Conservation (phyloP, 1,140 invertebrate genomes). For the Drosophila malerkotliana region DNA sequence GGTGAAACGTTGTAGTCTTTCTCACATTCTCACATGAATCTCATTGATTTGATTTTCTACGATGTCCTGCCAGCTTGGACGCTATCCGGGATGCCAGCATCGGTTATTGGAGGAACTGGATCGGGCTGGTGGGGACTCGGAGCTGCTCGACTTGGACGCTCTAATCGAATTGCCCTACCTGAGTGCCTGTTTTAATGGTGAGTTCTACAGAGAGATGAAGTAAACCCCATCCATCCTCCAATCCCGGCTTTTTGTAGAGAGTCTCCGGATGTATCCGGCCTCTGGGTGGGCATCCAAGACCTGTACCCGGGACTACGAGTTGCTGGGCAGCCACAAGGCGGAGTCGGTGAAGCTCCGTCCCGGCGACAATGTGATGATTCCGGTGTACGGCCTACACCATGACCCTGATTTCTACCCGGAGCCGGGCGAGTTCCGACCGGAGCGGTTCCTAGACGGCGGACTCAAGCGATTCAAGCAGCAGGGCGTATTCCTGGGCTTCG, state of each 20-base stretch:
- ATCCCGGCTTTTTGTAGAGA: conserved; percentile 74
- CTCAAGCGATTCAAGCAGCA: conserved; percentile 80
- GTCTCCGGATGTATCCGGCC: conserved; percentile 85
- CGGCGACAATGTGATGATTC: conserved; percentile 85
- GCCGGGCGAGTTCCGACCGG: conserved; percentile 87
- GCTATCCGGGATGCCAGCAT: conserved; percentile 86
- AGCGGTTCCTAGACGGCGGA: conserved; percentile 86
- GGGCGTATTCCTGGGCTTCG: conserved; percentile 87
- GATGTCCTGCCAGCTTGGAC: conserved; percentile 84
- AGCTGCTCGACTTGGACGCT: conserved; percentile 57
- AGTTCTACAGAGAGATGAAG: not conserved
- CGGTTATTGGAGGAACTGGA: conserved; percentile 86
- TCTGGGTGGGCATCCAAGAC: conserved; percentile 84
- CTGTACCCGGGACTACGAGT: conserved; percentile 83
- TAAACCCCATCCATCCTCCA: not conserved
- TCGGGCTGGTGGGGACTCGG: conserved; percentile 77
- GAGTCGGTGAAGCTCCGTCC: conserved; percentile 44
- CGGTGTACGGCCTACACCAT: conserved; percentile 87
- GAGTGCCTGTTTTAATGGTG: conserved; percentile 76
- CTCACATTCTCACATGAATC: not conserved
- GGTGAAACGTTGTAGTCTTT: not conserved
- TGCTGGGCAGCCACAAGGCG: conserved; percentile 71
- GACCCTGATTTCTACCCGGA: conserved; percentile 88
- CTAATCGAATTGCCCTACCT: conserved; percentile 71
- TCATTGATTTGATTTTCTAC: not conserved